Base-by-base conservation (phyloP, 2,797 vertebrate species). In the Orientallactaga sibirica region DNA sequence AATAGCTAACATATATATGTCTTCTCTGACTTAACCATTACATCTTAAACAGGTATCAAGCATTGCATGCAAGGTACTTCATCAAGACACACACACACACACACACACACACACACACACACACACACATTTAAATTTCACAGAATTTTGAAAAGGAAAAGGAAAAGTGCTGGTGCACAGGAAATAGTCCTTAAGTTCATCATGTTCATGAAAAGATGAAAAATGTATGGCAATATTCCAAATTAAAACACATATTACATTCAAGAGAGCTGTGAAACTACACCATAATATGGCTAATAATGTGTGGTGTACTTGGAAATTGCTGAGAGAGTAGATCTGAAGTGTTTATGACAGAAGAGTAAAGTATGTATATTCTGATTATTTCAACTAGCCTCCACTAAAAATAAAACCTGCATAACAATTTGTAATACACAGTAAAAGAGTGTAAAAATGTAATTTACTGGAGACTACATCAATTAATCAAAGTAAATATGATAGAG, bases 401-500 rank as follows among this genome's bases (percentile, higher is more conserved):
- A 81, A 37, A 62, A 3, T 58, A 84, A 27, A 64, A 75, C 7
- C n/a, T 66, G 86, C 7, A 77, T 86, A 95, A 66, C 77, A 77
- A 25, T 33, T 52, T 27, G 24, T 25, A 52, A 10, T 66, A 29
- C 18, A 20, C 6, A 71, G 66, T 66, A 37, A 82, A 86, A 85
- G 22, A 37, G n/a, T 48, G 48, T 48, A 48, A 48, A 48, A 48
- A 48, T 48, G 10, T 48, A 48, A 48, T 48, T 48, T 7, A 48
- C 48, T 48, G 48, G 48, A 48, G 48, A 48, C 10, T 75, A 8
- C 52, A 52, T 24, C 9, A 68, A 74, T 78, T 58, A 43, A 62
- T 90, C 12, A 48, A 83, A 52, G 18, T 74, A 93, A 91, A 73
- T n/a, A n/a, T 20, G 61, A 67, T 9, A 52, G 79, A 91, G 27